A percentile compares a stretch with the other conserved stretches of the same genome.
phyloP scores from a whole-genome alignment of 2,113 vertebrate species.

The Jacana jacana region DNA sequence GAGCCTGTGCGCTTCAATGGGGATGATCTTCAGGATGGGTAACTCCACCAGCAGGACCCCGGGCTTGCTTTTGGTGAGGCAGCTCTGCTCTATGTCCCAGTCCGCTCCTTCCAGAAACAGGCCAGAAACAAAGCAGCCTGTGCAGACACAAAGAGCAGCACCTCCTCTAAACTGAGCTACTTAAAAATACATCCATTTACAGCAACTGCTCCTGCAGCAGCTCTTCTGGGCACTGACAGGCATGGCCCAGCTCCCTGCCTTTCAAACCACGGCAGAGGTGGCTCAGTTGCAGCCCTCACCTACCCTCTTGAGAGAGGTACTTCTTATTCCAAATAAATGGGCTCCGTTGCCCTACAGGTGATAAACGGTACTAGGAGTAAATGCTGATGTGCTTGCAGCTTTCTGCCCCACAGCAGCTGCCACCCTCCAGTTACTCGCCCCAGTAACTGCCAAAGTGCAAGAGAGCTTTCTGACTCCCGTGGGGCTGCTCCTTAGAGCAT shows the following conservation, averaged over 20 bases:
- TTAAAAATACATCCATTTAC: rapidly evolving
- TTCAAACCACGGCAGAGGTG: not conserved
- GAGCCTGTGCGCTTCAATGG: conserved; percentile 81
- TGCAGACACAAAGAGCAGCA: not conserved
- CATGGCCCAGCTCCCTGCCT: not conserved
- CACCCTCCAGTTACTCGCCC: not conserved
- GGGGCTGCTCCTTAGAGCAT: not conserved
- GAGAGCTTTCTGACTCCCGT: not conserved
- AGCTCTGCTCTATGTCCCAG: conserved; percentile 85
- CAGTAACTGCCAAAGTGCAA: not conserved
- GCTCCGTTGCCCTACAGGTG: not conserved
- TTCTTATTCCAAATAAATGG: not conserved
- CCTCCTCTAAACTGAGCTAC: not conserved
- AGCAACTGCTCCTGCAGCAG: not conserved
- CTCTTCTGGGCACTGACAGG: not conserved
- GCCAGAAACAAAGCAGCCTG: conserved; percentile 90
- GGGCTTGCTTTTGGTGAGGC: conserved; percentile 84
- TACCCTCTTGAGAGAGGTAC: too few relatives aligned
- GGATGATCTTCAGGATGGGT: conserved; percentile 89
- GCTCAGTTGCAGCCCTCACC: not conserved
- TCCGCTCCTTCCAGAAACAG: conserved; percentile 92
- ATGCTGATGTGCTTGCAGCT: not conserved
- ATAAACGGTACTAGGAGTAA: not conserved
- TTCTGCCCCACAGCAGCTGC: not conserved
- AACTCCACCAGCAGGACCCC: conserved; percentile 85